These are phyloP conservation scores for Triplophysa yarkandensis DNA, from an alignment of 2,797 vertebrate species.

Conservation along the genomic window DNA sequence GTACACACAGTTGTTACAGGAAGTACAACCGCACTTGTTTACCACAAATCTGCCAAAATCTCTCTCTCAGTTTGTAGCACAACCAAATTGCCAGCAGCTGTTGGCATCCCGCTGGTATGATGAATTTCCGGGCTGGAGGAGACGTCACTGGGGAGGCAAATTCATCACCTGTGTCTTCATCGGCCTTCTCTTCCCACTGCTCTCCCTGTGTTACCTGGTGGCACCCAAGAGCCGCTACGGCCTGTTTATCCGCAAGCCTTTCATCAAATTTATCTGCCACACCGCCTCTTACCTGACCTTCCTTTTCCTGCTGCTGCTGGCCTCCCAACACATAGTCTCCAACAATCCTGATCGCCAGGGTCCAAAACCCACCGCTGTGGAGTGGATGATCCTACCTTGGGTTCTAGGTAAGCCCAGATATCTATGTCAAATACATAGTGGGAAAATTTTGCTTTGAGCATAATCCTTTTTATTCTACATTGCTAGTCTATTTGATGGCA, in stretches of 20 bases:
- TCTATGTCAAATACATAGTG: no score
- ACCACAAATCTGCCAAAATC: not conserved
- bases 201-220: slow-evolving; percentile 92
- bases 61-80: slow-evolving; percentile 88
- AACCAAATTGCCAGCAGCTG: slow-evolving; percentile 98
- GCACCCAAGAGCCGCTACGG: slow-evolving; percentile 90
- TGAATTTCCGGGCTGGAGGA: slow-evolving; percentile 95
- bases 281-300: slow-evolving; percentile 97
- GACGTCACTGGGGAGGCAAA: slow-evolving; percentile 94
- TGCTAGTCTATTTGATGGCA: no score
- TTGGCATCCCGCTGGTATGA: slow-evolving; percentile 97
- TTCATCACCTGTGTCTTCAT: slow-evolving; percentile 90
- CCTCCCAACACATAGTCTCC: slow-evolving; percentile 89
- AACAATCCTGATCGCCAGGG: slow-evolving; percentile 80
- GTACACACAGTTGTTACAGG: not conserved
- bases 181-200: slow-evolving; percentile 90
- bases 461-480: no score
- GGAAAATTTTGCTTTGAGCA: no score
- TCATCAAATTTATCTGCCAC: slow-evolving; percentile 99
- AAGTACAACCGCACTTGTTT: not conserved
- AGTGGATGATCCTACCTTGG: slow-evolving; percentile 99
- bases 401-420: slow-evolving; percentile 88
- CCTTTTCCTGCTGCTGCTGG: slow-evolving; percentile 91
- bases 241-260: slow-evolving; percentile 94
- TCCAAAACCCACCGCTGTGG: slow-evolving; percentile 87